phyloP scores from a whole-genome alignment of 2,113 vertebrate genomes.

The Lepisosteus osseus region DNA sequence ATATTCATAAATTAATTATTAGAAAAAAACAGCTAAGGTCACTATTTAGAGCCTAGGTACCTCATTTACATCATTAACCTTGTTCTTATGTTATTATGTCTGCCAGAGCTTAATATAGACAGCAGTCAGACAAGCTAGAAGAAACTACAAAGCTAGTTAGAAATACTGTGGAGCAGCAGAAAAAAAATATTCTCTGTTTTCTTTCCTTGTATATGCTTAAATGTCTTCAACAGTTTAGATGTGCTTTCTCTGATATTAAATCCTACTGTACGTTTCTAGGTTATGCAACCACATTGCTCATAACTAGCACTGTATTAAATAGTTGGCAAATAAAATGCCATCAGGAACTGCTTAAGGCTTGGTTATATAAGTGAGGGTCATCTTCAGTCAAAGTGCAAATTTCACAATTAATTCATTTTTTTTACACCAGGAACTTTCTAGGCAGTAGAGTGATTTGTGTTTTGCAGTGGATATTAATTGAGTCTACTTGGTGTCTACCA shows the following conservation, averaged over 20 bases:
- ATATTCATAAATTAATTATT: no score
- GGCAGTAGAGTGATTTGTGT: neutral
- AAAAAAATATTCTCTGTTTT: no score
- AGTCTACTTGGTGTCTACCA: neutral
- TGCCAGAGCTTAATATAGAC: no score
- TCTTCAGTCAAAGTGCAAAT: neutral
- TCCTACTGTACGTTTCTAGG: constrained; percentile 1
- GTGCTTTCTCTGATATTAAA: neutral
- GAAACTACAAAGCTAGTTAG: no score
- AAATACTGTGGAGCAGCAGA: no score
- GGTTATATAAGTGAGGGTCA: constrained; percentile 20
- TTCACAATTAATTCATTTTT: neutral
- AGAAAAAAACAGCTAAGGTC: no score
- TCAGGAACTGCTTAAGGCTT: neutral
- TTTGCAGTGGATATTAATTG: neutral
- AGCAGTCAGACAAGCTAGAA: no score
- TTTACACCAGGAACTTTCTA: neutral
- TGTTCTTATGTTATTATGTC: no score
- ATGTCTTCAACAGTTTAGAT: neutral
- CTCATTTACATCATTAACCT: no score
- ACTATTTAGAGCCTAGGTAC: no score
- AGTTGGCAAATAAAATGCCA: constrained; percentile 3
- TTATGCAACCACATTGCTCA: constrained; percentile 28
- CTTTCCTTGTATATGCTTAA: no score
- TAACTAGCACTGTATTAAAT: constrained; percentile 7